Base-by-base conservation (phyloP, 2,797 vertebrate genomes). In the Paedocypris micromegethes region DNA sequence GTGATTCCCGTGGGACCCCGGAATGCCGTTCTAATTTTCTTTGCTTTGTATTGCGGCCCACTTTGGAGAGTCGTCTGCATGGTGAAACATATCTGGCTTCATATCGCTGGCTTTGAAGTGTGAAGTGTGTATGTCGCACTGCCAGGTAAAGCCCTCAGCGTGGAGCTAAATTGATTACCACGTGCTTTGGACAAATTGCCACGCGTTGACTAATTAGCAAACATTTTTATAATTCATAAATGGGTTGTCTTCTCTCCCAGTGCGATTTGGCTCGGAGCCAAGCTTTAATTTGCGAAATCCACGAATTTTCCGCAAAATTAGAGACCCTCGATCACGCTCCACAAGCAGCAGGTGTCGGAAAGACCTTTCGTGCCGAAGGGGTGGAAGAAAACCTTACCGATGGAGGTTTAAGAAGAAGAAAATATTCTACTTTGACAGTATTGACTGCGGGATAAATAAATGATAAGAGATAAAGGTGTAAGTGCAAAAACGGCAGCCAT, bases 141-240 rank as follows among this genome's bases (percentile, higher is more conserved):
- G 75, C 63, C 71, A 75, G 77, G 77, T 77, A 66, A 75, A 76
- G 46, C 71, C 71, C 68, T 68, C 6, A 55, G 61, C 46, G 67
- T 81, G 0, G 63, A 73, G 67, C 66, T 54, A 54, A 74, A 81
- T 81, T 61, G 72, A 83, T 83, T 85, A 79, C 50, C 44, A n/a
- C 52, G 66, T 78, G 81, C 76, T 47, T 72, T 80, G 81, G 84
- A 88, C 83, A 88, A 87, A 89, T 86, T 80, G 72, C 76, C 64
- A 42, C 76, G 80, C 70, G 48, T 78, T 70, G 75, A 86, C 83
- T 85, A 86, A 90, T 89, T 88, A 87, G 83, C 79, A 77, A 81
- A 77, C 80, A 82, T 84, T 83, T 85, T 83, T 83, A 82, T 81
- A 83, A 80, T 75, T 78, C 77, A 76, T 88, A 88, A 90, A 87